Percentiles rank a stretch among this genome's conserved stretches.
Conservation (phyloP, 2,888 invertebrate genomes). For the Ormyrus thymus region DNA sequence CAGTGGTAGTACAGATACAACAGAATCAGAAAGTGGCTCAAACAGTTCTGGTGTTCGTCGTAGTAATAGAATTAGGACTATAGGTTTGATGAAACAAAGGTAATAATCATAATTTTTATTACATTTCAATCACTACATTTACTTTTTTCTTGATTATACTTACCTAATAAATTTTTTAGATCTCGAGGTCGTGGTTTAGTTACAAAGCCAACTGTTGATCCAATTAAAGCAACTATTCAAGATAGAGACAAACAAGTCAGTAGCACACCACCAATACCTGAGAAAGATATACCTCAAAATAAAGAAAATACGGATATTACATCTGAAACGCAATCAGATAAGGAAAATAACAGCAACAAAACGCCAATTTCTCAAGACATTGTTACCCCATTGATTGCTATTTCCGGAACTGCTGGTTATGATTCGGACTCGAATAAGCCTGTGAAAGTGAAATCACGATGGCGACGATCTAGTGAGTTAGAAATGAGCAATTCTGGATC, state of each 20-base stretch:
- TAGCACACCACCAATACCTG: constrained; percentile 58
- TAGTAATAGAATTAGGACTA: constrained; percentile 86
- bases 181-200: constrained; percentile 72
- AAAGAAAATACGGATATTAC: constrained; percentile 63
- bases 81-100: constrained; percentile 82
- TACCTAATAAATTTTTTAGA: constrained; percentile 56
- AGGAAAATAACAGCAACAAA: constrained; percentile 67
- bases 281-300: constrained; percentile 64
- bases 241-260: constrained; percentile 65
- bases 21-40: constrained; percentile 73
- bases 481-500: constrained; percentile 77
- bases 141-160: no score
- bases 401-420: constrained; percentile 64
- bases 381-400: constrained; percentile 62
- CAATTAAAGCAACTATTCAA: constrained; percentile 61
- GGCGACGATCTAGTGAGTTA: constrained; percentile 85
- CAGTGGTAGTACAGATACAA: constrained; percentile 73
- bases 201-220: constrained; percentile 67
- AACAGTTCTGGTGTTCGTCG: constrained; percentile 78
- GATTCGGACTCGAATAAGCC: constrained; percentile 78
- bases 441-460: constrained; percentile 87
- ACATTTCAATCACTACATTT: no score
- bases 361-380: constrained; percentile 59
- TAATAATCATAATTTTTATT: constrained; percentile 60
- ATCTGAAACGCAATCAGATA: constrained; percentile 69